Evolutionary conservation across 1,140 invertebrate species (phyloP), one percentile per base, ranked within the genome.

Genomic region (roundworm (Caenorhabditis elegans)): DNA sequence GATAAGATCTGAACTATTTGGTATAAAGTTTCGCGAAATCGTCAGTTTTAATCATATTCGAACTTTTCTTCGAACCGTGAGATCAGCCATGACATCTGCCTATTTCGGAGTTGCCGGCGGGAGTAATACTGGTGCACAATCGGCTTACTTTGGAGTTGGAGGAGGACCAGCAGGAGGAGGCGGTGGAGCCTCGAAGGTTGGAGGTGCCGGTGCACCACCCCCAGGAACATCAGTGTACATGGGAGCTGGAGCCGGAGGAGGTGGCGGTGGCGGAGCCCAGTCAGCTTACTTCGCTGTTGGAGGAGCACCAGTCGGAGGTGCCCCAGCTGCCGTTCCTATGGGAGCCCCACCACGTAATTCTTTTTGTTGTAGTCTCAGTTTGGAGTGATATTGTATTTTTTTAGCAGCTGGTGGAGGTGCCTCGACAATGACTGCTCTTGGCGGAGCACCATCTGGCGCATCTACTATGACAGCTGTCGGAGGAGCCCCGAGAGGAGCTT

Each of bases 391-490:
- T n/a, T 49, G n/a, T 1, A 49, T 19, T 19, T 15, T 19, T 49
- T 49, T n/a, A 49, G 49, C 49, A 3, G 49, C 22, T 26, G 49
- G 49, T 28, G 49, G 49, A 24, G 49, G 49, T 17, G 49, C 49
- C 11, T 53, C 49, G 5, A 53, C 49, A 24, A 53, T 53, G 49
- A 53, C 49, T 17, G 49, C 49, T 26, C 24, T 31, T 1, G 53
- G 53, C 15, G 53, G 26, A 31, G 49, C 49, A 26, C 49, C 49
- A 53, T 53, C 78, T 10, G 79, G 79, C 26, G 24, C 79, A n/a
- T 80, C 79, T 0, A 80, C 79, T 4, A 80, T 80, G 79, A 80
- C 79, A 0, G 79, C 79, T 15, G 31, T n/a, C n/a, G n/a, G n/a
- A n/a, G n/a, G n/a, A n/a, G n/a, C n/a, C n/a, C n/a, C n/a, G n/a